Percentiles rank a stretch among this genome's conserved stretches.
Conservation (phyloP, 2,113 vertebrate species). For the Petrocephalus microphthalmus region DNA sequence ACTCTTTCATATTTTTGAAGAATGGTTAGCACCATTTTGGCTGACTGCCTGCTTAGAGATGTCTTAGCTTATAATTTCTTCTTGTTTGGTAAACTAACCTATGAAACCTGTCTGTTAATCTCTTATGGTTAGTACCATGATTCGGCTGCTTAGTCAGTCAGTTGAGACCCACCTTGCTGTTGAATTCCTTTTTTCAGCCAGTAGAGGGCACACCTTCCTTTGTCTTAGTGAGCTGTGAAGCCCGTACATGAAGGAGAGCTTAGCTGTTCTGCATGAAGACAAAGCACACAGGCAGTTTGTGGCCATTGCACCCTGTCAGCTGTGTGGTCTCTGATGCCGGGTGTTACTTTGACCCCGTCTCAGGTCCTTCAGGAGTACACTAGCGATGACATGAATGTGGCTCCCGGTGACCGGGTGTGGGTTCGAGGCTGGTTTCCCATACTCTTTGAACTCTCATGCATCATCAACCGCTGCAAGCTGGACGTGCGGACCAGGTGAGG, state of each 20-base stretch:
- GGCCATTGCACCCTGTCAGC: background rate
- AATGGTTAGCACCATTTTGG: background rate
- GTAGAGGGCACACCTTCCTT: background rate
- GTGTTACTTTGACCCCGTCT: background rate
- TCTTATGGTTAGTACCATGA: background rate
- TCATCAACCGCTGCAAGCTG: constrained; percentile 95
- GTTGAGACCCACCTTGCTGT: background rate
- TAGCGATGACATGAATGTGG: constrained; percentile 97
- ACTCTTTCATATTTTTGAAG: background rate
- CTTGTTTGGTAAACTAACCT: background rate
- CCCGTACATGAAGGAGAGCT: background rate
- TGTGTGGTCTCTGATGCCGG: background rate
- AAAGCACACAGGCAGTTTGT: background rate
- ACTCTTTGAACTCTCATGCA: constrained; percentile 94
- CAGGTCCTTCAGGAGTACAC: constrained; percentile 94
- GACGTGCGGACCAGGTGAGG: constrained; percentile 86
- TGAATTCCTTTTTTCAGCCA: background rate
- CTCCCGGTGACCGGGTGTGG: constrained; percentile 90
- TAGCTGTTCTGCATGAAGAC: background rate
- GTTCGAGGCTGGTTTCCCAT: constrained; percentile 98
- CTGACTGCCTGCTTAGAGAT: background rate
- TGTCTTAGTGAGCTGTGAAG: background rate
- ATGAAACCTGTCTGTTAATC: background rate
- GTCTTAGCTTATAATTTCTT: background rate
- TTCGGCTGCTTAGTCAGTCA: background rate